Base-by-base conservation (phyloP, 1,140 invertebrate species). In the Sitodiplosis mosellana region DNA sequence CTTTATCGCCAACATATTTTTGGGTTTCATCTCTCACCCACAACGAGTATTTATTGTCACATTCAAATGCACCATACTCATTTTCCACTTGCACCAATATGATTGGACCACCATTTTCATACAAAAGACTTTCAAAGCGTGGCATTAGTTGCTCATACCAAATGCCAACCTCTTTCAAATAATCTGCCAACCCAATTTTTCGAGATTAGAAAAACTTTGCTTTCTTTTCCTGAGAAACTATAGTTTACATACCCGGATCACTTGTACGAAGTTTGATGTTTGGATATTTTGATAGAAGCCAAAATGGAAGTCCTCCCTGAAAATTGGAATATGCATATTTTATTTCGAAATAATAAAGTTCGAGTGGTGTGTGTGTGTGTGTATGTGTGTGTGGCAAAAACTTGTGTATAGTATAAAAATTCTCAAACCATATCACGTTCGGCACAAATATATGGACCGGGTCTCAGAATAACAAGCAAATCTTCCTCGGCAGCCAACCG, bases 391-490 rank as follows among this genome's bases (percentile, higher is more conserved):
- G n/a, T n/a, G n/a, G n/a, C n/a, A n/a, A n/a, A 38, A 27, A 27
- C 10, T 5, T 5, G 27, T 27, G 3, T 27, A 20, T 42, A 20
- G 21, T n/a, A 10, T 18, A 27, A 43, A 45, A 36, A 36, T 12
- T 33, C 17, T 17, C 14, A 18, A 49, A 55, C 54, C 53, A 53
- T 56, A 47, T 76, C 74, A 66, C 72, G 72, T 62, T 77, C 75
- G 18, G 81, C 81, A 66, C 84, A 86, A 51, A 88, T 87, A 53
- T 81, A 91, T 3, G 87, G 87, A 1, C 87, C 87, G 10, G 81
- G 74, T 52, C 87, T 64, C 0, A 91, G 59, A 17, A 90, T 73
- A 7, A 87, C 81, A 10, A 78, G 61, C 34, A 90, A 63, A 51
- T 73, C 80, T 54, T 79, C 73, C 53, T 82, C 69, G 54, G 83